Evolutionary conservation across 92 coral and sea anemone species (phyloP), one percentile per base, ranked within the genome.

Genomic region (Umimayanthus chanpuru): DNA sequence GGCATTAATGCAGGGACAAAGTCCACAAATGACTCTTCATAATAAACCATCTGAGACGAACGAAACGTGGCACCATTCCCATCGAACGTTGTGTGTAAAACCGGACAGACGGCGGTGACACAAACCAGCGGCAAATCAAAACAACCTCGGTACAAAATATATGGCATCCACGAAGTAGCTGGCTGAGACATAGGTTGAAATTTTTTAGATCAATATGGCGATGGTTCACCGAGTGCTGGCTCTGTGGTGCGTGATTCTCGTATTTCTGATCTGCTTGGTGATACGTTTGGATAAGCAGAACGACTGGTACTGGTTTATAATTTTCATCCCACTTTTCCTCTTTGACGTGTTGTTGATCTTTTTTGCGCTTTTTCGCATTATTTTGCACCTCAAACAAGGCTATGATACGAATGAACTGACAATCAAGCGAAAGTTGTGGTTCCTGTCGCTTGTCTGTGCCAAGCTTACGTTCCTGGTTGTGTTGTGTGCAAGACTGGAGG

Each of bases 201-300:
- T 50, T n/a, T n/a, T n/a, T n/a, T 72, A 81, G 53, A 47, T 47
- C 50, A 47, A 47, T 9, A 95, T 95, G 98, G 96, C 96, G 90
- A 86, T 85, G 65, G 89, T 91, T 23, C 90, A 92, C 72, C 91
- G 99, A 83, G 94, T 97, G 10, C 82, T 93, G 25, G 90, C 91
- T 44, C 49, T 96, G 40, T 96, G 99, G 99, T 92, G 94, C 47
- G 98, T 96, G 29, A 56, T 93, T 89, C 90, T 97, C 16, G 93
- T 94, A 20, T 95, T 96, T 86, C 65, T 93, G 23, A 91, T 97
- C 50, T 97, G 94, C 73, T 93, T 97, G 18, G 98, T 95, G 8
- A 90, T 95, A 55, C 97, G 98, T 30, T 85, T 95, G 74, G 98
- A 97, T 89, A 88, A 89, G 56, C 93, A 97, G 85, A 97, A 96